These are phyloP conservation scores for Andricus quercusramuli DNA, from an alignment of 2,888 invertebrate species.

Conservation along the genomic window DNA sequence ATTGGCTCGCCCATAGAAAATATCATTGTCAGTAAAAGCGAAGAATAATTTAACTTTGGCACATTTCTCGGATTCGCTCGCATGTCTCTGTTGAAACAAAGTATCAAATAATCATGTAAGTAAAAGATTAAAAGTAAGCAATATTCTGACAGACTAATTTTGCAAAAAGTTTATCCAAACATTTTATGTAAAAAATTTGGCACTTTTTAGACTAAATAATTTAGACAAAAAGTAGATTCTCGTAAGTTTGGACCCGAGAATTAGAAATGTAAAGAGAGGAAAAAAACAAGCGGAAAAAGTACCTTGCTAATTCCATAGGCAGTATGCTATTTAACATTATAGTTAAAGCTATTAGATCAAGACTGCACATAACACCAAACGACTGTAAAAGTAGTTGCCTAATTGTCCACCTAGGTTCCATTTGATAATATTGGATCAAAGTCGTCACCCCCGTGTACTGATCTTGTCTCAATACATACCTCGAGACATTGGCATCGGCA, in stretches of 20 bases:
- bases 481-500: conserved; percentile 93
- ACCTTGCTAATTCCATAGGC: conserved; percentile 94
- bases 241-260: neutral
- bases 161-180: too few species aligned
- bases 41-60: conserved; percentile 90
- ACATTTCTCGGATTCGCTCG: conserved; percentile 88
- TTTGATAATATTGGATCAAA: conserved; percentile 96
- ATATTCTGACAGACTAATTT: too few species aligned
- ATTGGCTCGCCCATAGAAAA: conserved; percentile 94
- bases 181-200: too few species aligned
- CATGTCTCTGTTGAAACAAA: conserved; percentile 83
- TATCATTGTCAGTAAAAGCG: conserved; percentile 91
- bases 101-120: neutral
- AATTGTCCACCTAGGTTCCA: conserved; percentile 94
- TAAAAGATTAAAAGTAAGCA: too few species aligned
- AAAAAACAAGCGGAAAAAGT: conserved; percentile 56
- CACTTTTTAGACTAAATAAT: too few species aligned
- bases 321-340: conserved; percentile 93
- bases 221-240: too few species aligned
- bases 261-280: neutral
- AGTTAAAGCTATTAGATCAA: conserved; percentile 89
- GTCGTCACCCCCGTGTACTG: conserved; percentile 91
- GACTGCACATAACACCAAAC: conserved; percentile 92
- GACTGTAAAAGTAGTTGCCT: conserved; percentile 90
- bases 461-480: conserved; percentile 90